phyloP scores from a whole-genome alignment of 2,888 invertebrate genomes.

The Drosophila aldrichi region DNA sequence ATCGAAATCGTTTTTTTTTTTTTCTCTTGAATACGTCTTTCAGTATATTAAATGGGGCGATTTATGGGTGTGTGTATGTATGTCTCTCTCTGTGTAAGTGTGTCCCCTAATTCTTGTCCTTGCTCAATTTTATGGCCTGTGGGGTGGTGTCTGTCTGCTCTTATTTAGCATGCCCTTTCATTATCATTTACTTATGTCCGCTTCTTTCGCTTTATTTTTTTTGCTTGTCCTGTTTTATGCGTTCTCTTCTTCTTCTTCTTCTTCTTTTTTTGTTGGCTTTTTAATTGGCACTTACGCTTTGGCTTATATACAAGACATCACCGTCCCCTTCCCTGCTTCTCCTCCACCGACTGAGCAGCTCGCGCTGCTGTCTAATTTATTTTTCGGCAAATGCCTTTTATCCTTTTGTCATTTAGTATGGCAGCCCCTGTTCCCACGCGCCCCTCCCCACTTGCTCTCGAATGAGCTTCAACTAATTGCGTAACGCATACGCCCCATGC shows the following conservation, averaged over 20 bases:
- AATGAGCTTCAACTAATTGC: constrained; percentile 75
- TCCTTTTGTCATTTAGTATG: constrained; percentile 71
- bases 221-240: constrained; percentile 4
- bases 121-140: constrained; percentile 32
- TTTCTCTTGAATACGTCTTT: constrained; percentile 4
- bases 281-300: constrained; percentile 75
- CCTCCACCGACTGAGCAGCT: not conserved
- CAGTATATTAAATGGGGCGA: constrained; percentile 16
- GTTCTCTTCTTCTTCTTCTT: not conserved
- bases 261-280: constrained; percentile 40
- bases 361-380: constrained; percentile 67
- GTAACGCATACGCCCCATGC: constrained; percentile 73
- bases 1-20: constrained; percentile 2
- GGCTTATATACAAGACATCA: constrained; percentile 54
- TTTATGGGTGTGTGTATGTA: not conserved
- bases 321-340: not conserved
- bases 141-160: constrained; percentile 26
- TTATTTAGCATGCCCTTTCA: constrained; percentile 51
- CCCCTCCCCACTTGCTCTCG: not conserved
- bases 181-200: constrained; percentile 47
- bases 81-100: not conserved
- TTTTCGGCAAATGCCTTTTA: constrained; percentile 69
- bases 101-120: constrained; percentile 10
- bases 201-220: constrained; percentile 20
- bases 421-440: not conserved